Percentiles rank a stretch among this genome's conserved stretches.
phyloP scores from a whole-genome alignment of 92 coral and sea anemone species.

The Zoanthus sansibaricus region DNA sequence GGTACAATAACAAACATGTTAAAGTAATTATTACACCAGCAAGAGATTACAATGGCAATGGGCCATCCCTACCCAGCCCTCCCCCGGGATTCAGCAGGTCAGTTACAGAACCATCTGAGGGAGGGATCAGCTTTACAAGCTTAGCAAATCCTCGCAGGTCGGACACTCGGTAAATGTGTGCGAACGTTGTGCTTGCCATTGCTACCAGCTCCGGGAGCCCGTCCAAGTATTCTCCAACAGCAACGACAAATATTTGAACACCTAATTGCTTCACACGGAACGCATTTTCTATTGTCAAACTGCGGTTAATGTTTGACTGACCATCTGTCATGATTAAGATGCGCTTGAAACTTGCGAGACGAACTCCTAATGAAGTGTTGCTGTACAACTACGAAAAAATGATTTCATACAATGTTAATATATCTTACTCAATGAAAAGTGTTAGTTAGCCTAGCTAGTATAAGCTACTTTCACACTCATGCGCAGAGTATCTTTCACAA shows the following conservation, averaged over 20 bases:
- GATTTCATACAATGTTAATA: neutral
- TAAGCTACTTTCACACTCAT: no score
- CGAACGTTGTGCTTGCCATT: slow-evolving; percentile 77
- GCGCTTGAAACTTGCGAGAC: slow-evolving; percentile 69
- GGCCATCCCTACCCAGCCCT: neutral
- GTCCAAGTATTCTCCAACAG: slow-evolving; percentile 77
- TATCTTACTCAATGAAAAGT: neutral
- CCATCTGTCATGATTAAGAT: slow-evolving; percentile 87
- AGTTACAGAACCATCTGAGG: slow-evolving; percentile 7
- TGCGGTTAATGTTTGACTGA: slow-evolving; percentile 71
- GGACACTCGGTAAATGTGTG: slow-evolving; percentile 84
- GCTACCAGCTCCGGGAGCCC: slow-evolving; percentile 78
- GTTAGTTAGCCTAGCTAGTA: no score
- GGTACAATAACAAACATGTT: no score
- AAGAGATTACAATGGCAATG: slow-evolving; percentile 3
- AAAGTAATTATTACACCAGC: neutral
- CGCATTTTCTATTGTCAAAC: slow-evolving; percentile 71
- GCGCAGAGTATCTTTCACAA: no score
- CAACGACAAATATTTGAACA: slow-evolving; percentile 82
- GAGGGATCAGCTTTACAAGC: slow-evolving; percentile 80
- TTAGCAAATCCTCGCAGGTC: slow-evolving; percentile 71
- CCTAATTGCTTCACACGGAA: slow-evolving; percentile 65
- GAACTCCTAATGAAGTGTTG: slow-evolving; percentile 54
- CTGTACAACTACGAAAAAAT: slow-evolving; percentile 24
- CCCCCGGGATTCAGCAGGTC: neutral